Conservation (phyloP, 92 coral and sea anemone genomes). For the Chrysogorgia sp. region DNA sequence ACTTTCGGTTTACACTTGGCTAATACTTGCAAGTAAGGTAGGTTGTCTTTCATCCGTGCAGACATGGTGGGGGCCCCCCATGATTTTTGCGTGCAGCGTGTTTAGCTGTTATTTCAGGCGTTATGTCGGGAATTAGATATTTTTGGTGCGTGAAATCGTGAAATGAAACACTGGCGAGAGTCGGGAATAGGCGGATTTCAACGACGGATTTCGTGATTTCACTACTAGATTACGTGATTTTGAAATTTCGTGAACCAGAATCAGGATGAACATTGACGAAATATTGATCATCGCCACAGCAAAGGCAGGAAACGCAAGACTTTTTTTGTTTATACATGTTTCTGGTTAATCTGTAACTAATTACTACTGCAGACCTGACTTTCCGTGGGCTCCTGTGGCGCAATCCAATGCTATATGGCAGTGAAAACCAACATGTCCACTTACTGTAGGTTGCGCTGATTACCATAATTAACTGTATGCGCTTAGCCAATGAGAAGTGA, state of each 20-base stretch:
- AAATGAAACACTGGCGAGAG: neutral
- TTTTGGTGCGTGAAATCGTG: constrained; percentile 18
- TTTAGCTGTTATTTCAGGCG: too few relatives aligned
- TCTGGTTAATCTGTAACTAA: too few relatives aligned
- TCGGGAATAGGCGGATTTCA: constrained; percentile 4
- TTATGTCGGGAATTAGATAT: neutral
- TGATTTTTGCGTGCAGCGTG: too few relatives aligned
- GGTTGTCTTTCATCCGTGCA: too few relatives aligned
- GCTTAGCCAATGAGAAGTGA: neutral
- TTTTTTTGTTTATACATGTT: too few relatives aligned
- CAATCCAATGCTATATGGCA: constrained; percentile 23
- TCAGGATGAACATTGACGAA: neutral
- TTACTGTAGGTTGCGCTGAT: neutral
- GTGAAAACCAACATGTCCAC: constrained; percentile 21
- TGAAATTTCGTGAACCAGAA: neutral
- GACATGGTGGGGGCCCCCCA: constrained; percentile 42
- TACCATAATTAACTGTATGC: too few relatives aligned
- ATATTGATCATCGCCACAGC: neutral
- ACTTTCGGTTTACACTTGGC: too few relatives aligned
- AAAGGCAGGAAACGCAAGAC: too few relatives aligned
- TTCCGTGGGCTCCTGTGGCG: too few relatives aligned
- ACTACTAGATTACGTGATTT: neutral
- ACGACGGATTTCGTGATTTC: constrained; percentile 11
- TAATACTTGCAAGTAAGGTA: too few relatives aligned
- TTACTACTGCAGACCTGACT: too few relatives aligned